Base-by-base conservation (phyloP, 2,888 invertebrate species). In the Sycophila texana region DNA sequence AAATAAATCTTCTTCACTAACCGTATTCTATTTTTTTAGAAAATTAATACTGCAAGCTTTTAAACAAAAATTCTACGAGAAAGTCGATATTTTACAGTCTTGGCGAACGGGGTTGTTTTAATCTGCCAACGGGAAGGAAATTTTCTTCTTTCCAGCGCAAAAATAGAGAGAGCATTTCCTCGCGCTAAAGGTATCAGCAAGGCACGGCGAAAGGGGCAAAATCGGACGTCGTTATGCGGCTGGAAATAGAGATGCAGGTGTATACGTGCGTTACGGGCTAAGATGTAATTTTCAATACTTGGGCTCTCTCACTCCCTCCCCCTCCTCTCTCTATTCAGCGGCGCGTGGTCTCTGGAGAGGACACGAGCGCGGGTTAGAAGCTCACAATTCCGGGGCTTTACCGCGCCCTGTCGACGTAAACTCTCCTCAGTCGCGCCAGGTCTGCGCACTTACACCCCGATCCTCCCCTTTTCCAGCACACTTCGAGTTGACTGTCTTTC, bases 261-360 rank as follows among this genome's bases (percentile, higher is more conserved):
- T 58, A 67, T 30, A 55, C 61, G 30, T 71, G 72, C 71, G 72
- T 68, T 68, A 76, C 77, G 66, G 57, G 63, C 47, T 88, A 89
- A 89, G 89, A 89, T 89, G 89, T 89, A 89, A 89, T 89, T 89
- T 89, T 89, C 89, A 89, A 89, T 89, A 89, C 88, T 84, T 85
- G 68, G 5, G 57, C 81, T 73, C 77, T 14, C n/a, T 18, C 70
- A 0, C 18, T 22, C 22, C 7, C 18, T 61, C 20, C 26, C 20
- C 53, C 47, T 79, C 79, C 79, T 75, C 79, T 77, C 84, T 85
- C 85, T 85, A 85, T 84, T 53, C 49, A 68, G 74, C 81, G 75
- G 76, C 78, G 80, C 47, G 39, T 39, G 77, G 85, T 85, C 85
- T 84, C 85, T 83, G 80, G 85, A 85, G 85, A 83, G 83, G 81